These are phyloP conservation scores for Coecobrya sp. DNA, from an alignment of 2,888 invertebrate species.

Conservation along the genomic window DNA sequence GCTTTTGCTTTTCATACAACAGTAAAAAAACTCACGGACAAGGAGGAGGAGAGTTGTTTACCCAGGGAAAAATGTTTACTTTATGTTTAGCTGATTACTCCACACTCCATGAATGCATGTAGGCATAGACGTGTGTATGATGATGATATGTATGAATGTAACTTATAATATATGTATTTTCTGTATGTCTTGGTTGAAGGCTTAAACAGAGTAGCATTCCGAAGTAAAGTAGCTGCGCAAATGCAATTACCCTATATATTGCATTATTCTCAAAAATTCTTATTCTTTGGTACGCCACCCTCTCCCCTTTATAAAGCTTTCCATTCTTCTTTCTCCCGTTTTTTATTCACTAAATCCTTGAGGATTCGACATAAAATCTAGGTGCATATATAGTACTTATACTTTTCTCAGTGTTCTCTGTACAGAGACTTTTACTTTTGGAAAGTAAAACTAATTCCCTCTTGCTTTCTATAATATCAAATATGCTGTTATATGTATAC, in stretches of 20 bases:
- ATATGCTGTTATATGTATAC: background rate
- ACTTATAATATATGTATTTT: background rate
- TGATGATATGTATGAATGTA: background rate
- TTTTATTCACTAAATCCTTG: slow-evolving; percentile 23
- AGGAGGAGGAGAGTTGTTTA: slow-evolving; percentile 41
- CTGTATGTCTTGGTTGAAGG: background rate
- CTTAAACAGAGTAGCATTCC: slow-evolving; percentile 28
- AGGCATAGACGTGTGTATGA: background rate
- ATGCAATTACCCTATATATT: slow-evolving; percentile 52
- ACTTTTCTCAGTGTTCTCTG: background rate
- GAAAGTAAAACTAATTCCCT: background rate
- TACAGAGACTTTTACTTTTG: background rate
- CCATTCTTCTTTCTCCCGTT: background rate
- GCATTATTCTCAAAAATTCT: slow-evolving; percentile 19
- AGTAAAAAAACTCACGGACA: slow-evolving; percentile 14
- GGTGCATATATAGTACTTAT: background rate
- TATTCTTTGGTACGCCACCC: background rate
- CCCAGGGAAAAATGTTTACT: slow-evolving; percentile 59
- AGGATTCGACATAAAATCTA: slow-evolving; percentile 16
- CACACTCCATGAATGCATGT: slow-evolving; percentile 6
- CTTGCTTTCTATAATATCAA: too few relatives aligned
- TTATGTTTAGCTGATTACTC: slow-evolving; percentile 63
- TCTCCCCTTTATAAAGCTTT: background rate
- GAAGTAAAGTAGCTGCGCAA: slow-evolving; percentile 35
- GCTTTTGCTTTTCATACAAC: slow-evolving; percentile 32